Conservation (phyloP, 2,113 vertebrate species). For the Rhynchomys soricoides region DNA sequence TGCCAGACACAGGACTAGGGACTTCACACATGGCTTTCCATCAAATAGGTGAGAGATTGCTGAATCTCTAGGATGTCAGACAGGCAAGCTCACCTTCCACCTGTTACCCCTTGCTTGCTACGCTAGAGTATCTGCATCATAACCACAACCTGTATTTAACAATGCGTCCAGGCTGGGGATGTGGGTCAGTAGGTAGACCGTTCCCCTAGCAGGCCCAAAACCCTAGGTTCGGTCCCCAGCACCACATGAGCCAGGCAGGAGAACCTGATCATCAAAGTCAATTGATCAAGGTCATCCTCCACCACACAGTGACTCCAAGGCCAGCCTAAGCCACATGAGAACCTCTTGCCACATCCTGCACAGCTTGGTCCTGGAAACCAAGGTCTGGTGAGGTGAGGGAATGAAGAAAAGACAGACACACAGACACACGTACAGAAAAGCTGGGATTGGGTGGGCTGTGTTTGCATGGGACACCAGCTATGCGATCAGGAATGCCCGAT, state of each 20-base stretch:
- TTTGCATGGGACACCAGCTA: too few relatives aligned
- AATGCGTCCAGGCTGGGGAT: neutral
- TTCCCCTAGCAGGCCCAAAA: neutral
- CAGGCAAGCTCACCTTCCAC: too few relatives aligned
- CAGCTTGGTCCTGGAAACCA: neutral
- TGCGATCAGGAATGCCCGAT: too few relatives aligned
- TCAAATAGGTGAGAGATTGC: neutral
- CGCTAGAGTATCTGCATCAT: too few relatives aligned
- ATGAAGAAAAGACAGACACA: neutral
- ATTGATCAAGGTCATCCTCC: neutral
- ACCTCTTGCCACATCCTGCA: neutral
- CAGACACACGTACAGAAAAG: neutral
- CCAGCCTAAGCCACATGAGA: neutral
- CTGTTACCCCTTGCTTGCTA: too few relatives aligned
- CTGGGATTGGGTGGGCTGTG: neutral
- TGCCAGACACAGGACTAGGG: neutral
- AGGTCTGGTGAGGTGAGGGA: neutral
- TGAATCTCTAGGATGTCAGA: neutral
- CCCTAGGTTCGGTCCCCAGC: neutral
- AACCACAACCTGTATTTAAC: too few relatives aligned
- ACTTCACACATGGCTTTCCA: neutral
- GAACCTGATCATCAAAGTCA: neutral
- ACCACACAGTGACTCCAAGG: neutral
- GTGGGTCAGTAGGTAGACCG: neutral
- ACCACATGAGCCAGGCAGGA: neutral